Evolutionary conservation across 2,888 invertebrate genomes (phyloP).

Genomic region (Tetragonisca angustula): DNA sequence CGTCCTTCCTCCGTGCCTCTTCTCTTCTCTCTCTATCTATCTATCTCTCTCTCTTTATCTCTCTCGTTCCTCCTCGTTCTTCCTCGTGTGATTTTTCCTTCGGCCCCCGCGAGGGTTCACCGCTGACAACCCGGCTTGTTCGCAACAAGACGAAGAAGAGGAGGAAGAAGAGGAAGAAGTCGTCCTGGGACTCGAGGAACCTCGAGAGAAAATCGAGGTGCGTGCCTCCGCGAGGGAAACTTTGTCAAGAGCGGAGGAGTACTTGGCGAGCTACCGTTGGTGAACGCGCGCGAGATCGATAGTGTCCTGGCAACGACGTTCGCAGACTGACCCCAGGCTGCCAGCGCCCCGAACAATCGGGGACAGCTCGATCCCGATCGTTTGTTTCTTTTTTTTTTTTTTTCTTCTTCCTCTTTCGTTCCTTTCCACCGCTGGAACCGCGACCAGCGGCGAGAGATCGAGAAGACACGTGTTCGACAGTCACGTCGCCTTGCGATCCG

Average conservation of each 20-base stretch:
- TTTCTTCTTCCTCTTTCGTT: too few species aligned
- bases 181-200: too few species aligned
- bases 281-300: conserved; percentile 73
- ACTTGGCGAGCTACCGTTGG: conserved; percentile 37
- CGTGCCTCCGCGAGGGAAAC: conserved; percentile 17
- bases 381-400: background rate
- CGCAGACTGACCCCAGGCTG: conserved; percentile 61
- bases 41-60: background rate
- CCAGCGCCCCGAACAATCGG: background rate
- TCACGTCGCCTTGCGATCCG: conserved; percentile 48
- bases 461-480: conserved; percentile 29
- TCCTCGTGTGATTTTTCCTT: background rate
- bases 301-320: conserved; percentile 80
- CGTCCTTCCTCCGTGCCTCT: conserved; percentile 44
- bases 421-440: background rate
- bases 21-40: background rate
- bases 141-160: background rate
- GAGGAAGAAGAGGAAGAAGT: too few species aligned
- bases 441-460: conserved; percentile 25
- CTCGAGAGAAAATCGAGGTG: background rate
- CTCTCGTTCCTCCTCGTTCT: background rate
- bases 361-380: conserved; percentile 35
- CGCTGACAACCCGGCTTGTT: too few species aligned
- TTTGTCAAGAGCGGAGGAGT: background rate
- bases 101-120: background rate